Conservation (phyloP, 2,113 vertebrate species). For the Pachyramphus minor region DNA sequence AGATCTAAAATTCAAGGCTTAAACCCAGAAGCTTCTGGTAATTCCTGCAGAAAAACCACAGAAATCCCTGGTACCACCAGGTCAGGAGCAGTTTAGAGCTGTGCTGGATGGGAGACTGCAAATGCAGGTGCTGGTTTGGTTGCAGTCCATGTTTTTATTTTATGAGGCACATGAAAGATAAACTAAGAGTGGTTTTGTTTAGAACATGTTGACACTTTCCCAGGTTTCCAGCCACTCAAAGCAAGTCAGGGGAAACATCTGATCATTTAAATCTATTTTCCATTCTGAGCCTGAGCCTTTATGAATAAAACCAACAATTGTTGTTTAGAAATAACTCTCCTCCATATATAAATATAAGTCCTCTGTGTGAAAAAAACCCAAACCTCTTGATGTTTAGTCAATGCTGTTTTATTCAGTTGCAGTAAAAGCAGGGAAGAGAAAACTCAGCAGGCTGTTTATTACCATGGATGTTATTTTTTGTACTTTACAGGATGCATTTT, state of each 20-base stretch:
- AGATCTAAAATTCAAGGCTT: not conserved
- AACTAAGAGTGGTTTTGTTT: not conserved
- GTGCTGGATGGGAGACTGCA: not conserved
- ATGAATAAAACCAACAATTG: not conserved
- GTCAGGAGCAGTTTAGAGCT: not conserved
- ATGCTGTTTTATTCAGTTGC: slow-evolving; percentile 3
- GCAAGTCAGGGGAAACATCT: not conserved
- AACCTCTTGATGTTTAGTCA: not conserved
- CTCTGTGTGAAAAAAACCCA: not conserved
- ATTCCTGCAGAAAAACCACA: not conserved
- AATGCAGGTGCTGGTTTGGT: not conserved
- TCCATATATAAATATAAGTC: not conserved
- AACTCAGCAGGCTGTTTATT: slow-evolving; percentile 6
- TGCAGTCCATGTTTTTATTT: not conserved
- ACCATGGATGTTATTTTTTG: slow-evolving; percentile 31
- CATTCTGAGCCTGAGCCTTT: not conserved
- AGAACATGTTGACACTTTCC: not conserved
- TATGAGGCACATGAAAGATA: not conserved
- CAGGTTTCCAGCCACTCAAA: not conserved
- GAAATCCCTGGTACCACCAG: not conserved
- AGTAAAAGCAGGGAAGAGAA: not conserved
- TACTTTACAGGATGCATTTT: slow-evolving; percentile 50
- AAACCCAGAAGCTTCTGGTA: not conserved
- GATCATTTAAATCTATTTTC: slow-evolving; percentile 28
- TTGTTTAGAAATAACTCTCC: not conserved